Evolutionary conservation across 1,140 invertebrate genomes (phyloP).

Genomic region (Aphidius gifuensis): DNA sequence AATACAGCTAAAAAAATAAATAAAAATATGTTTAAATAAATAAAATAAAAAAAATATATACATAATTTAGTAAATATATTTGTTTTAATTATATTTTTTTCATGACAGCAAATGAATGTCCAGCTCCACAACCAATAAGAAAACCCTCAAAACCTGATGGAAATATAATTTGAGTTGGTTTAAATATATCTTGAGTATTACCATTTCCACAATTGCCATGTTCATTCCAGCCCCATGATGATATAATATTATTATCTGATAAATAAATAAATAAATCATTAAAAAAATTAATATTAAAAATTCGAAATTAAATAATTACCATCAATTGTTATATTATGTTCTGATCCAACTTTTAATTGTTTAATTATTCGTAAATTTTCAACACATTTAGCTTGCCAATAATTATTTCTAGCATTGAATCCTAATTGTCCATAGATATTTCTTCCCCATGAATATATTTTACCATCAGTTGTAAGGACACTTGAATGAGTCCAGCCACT

Average conservation of each 20-base stretch:
- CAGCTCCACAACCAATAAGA: conserved; percentile 55
- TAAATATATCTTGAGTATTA: conserved; percentile 59
- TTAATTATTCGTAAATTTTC: conserved; percentile 46
- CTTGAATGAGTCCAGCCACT: conserved; percentile 76
- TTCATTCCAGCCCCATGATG: conserved; percentile 90
- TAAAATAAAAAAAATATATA: too few species aligned
- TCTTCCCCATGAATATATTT: conserved; percentile 71
- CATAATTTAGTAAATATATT: background rate
- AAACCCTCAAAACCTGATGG: conserved; percentile 41
- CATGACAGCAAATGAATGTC: conserved; percentile 58
- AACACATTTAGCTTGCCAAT: conserved; percentile 35
- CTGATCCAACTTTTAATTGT: conserved; percentile 69
- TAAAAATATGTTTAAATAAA: too few species aligned
- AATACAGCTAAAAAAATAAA: too few species aligned
- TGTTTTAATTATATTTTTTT: conserved; percentile 29
- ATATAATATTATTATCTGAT: conserved; percentile 59
- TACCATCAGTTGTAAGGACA: conserved; percentile 59
- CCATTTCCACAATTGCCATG: conserved; percentile 82
- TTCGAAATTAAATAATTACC: background rate
- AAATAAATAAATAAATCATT: conserved; percentile 25
- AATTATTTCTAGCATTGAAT: conserved; percentile 25
- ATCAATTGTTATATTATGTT: conserved; percentile 65
- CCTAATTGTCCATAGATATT: conserved; percentile 78
- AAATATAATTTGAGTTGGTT: conserved; percentile 46
- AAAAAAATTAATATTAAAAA: conserved; percentile 9